These are phyloP conservation scores for Spilosoma lubricipeda DNA, from an alignment of 2,888 invertebrate species.

Conservation along the genomic window DNA sequence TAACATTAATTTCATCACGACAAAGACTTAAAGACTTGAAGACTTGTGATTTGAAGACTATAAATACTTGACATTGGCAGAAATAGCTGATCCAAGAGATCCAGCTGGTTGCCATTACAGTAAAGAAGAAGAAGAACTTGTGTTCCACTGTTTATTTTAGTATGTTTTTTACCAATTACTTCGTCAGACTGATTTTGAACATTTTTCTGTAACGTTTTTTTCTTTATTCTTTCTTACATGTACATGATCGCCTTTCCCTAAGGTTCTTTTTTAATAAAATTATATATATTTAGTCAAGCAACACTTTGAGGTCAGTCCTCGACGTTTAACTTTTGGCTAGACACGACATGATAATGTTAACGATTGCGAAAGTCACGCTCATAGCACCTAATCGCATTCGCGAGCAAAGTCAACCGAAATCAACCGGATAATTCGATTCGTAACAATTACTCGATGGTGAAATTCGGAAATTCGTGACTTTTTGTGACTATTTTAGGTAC, in stretches of 20 bases:
- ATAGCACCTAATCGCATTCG: constrained; percentile 71
- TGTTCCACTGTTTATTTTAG: too few species aligned
- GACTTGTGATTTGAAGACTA: too few species aligned
- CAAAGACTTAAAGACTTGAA: too few species aligned
- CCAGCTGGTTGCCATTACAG: too few species aligned
- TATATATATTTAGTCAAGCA: constrained; percentile 46
- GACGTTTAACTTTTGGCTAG: constrained; percentile 76
- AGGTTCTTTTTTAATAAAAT: constrained; percentile 39
- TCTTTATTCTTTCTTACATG: background rate
- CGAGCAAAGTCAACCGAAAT: constrained; percentile 69
- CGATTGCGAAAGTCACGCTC: constrained; percentile 81
- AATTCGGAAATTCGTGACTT: constrained; percentile 61
- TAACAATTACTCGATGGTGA: constrained; percentile 66
- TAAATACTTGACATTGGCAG: too few species aligned
- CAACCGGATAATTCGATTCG: constrained; percentile 64
- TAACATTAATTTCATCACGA: too few species aligned
- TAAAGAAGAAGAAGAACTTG: too few species aligned
- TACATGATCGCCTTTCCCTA: constrained; percentile 3
- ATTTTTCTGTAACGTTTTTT: background rate
- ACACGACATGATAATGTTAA: constrained; percentile 79
- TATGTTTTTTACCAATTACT: too few species aligned
- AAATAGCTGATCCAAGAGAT: too few species aligned
- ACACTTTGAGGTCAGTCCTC: constrained; percentile 72
- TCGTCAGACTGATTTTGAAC: too few species aligned
- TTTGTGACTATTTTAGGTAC: constrained; percentile 58